A percentile compares a stretch with the other conserved stretches of the same genome.
Conservation (phyloP, 2,113 vertebrate species). For the Chaetura pelagica region DNA sequence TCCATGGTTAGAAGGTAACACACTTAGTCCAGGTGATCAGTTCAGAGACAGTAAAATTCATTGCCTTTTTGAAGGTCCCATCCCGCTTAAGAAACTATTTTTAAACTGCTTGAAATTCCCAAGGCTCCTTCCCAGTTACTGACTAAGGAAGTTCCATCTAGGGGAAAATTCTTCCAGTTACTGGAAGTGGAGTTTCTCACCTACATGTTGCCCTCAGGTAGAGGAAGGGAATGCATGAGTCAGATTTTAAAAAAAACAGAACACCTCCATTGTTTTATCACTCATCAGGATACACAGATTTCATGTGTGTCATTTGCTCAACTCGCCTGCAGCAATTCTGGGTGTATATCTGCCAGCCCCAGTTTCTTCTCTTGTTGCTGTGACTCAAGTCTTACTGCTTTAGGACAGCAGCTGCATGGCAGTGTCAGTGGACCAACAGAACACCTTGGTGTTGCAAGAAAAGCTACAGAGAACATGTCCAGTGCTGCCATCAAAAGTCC, state of each 20-base stretch:
- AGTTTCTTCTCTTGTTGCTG: not conserved
- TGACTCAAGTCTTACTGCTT: not conserved
- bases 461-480: not conserved
- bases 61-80: not conserved
- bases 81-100: not conserved
- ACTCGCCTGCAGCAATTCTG: not conserved
- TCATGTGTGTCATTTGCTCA: not conserved
- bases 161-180: not conserved
- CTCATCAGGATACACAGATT: not conserved
- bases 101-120: not conserved
- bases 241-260: not conserved
- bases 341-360: not conserved
- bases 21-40: not conserved
- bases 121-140: not conserved
- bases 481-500: not conserved
- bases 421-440: not conserved
- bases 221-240: not conserved
- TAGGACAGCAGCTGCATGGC: not conserved
- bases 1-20: not conserved
- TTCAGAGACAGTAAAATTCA: not conserved
- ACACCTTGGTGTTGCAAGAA: not conserved
- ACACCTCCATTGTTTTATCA: not conserved
- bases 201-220: not conserved
- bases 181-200: not conserved
- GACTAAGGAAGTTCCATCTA: not conserved